Evolutionary conservation across 1,140 invertebrate genomes (phyloP).

Genomic region (Drosophila eugracilis): DNA sequence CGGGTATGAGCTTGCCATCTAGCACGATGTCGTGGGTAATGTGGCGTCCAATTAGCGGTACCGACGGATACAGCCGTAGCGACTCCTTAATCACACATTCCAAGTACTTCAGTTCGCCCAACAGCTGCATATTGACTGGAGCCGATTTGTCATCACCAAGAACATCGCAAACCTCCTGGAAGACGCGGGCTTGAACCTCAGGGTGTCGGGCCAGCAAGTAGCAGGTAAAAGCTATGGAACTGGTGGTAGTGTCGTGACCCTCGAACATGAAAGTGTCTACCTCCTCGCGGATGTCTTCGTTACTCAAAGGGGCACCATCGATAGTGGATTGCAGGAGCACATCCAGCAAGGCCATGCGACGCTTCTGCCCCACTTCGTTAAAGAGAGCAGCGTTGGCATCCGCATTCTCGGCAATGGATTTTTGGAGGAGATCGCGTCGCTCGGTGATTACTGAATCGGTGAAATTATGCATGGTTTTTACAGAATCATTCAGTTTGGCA

Average conservation of each 20-base stretch:
- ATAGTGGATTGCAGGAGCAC: slow-evolving; percentile 88
- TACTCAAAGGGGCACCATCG: slow-evolving; percentile 86
- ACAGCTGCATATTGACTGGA: slow-evolving; percentile 52
- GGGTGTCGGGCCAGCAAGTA: slow-evolving; percentile 86
- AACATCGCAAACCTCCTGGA: slow-evolving; percentile 87
- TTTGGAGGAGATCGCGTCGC: slow-evolving; percentile 78
- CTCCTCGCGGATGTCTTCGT: slow-evolving; percentile 90
- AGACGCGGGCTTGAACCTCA: slow-evolving; percentile 87
- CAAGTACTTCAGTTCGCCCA: slow-evolving; percentile 75
- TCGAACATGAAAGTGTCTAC: slow-evolving; percentile 93
- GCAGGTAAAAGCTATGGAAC: slow-evolving; percentile 86
- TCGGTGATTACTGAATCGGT: slow-evolving; percentile 87
- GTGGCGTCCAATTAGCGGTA: slow-evolving; percentile 88
- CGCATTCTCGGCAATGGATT: slow-evolving; percentile 42
- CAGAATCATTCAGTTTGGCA: slow-evolving; percentile 85
- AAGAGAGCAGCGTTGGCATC: not conserved
- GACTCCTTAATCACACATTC: slow-evolving; percentile 89
- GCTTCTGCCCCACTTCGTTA: slow-evolving; percentile 85
- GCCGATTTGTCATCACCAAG: slow-evolving; percentile 84
- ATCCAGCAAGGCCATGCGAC: slow-evolving; percentile 91
- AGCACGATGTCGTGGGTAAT: slow-evolving; percentile 85
- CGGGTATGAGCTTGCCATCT: slow-evolving; percentile 82
- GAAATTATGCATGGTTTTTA: slow-evolving; percentile 90
- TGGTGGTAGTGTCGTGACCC: slow-evolving; percentile 90
- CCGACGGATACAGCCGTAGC: slow-evolving; percentile 88